Evolutionary conservation across 2,113 vertebrate genomes (phyloP), one percentile per base, ranked within the genome.

Genomic region (Pterocles burchelli): DNA sequence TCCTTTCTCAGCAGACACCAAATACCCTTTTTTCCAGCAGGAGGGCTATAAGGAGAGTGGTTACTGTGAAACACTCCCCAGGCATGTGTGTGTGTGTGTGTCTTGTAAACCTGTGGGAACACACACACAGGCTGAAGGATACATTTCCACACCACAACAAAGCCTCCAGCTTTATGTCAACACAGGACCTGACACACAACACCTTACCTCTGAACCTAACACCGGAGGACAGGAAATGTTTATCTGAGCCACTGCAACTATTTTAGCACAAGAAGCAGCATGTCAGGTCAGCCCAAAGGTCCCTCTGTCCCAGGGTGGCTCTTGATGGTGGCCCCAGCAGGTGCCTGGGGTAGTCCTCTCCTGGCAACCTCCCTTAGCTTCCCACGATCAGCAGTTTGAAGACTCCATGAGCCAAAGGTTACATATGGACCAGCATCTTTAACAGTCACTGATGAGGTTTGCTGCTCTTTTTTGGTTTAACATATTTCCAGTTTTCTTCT

Each of bases 1-100:
- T 95, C 95, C 92, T 96, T 97, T 93, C 95, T 98, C 96, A 97
- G 97, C 94, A 97, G 94, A 89, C 57, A 77, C 90, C 84, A 95
- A 94, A 96, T 88, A 97, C 85, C 63, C 81, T 57, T 91, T 90
- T 85, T 88, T 84, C 90, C 87, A 65, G 91, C 83, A 93, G 95
- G 88, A 96, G 89, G 59, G 68, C 90, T 96, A 4, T 87, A 87
- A 91, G 95, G 68, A 89, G 54, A 85, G 65, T 58, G 38, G 38
- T 43, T 73, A 87, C 93, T 70, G 48, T 70, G 95, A 71, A 89
- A 46, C 52, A 45, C 57, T 72, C 90, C 79, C 62, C 72, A 48
- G 85, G 85, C 65, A 21, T n/a, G 38, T 5, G 51, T 20, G 52
- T 24, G 11, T 10, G 45, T 34, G 20, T 7, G 29, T 61, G 20